A percentile compares a stretch with the other conserved stretches of the same genome.
These are phyloP conservation scores for Polyploca ridens DNA, from an alignment of 2,888 invertebrate genomes.

Conservation along the genomic window DNA sequence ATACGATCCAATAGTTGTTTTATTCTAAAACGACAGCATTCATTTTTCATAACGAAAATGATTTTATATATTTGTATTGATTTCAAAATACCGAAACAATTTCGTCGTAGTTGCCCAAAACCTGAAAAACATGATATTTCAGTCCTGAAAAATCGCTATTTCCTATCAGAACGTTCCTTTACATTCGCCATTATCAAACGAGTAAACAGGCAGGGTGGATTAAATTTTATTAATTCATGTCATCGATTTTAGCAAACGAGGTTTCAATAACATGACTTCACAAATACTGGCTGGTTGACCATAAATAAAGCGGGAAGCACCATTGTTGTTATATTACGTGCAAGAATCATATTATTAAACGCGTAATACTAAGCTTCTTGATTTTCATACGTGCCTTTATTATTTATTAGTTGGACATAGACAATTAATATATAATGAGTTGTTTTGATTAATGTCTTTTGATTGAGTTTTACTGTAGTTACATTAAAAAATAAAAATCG, in stretches of 20 bases:
- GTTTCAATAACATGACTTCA: slow-evolving; percentile 45
- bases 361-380: no score
- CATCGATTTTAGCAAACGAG: slow-evolving; percentile 36
- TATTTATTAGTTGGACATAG: slow-evolving; percentile 41
- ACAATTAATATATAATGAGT: slow-evolving; percentile 36
- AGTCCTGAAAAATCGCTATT: not conserved
- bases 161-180: not conserved
- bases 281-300: slow-evolving; percentile 34
- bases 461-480: no score
- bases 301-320: slow-evolving; percentile 44
- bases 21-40: no score
- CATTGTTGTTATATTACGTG: slow-evolving; percentile 33
- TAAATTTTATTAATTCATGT: slow-evolving; percentile 39
- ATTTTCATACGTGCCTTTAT: slow-evolving; percentile 26
- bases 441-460: slow-evolving; percentile 1
- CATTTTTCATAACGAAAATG: no score
- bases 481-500: not conserved
- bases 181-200: not conserved
- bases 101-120: not conserved
- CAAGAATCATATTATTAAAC: no score
- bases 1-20: no score
- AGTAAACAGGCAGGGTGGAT: not conserved
- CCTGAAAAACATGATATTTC: not conserved
- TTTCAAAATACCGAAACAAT: no score
- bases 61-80: no score